Base-by-base conservation (phyloP, 2,888 invertebrate genomes). In the Nudaria mundana region DNA sequence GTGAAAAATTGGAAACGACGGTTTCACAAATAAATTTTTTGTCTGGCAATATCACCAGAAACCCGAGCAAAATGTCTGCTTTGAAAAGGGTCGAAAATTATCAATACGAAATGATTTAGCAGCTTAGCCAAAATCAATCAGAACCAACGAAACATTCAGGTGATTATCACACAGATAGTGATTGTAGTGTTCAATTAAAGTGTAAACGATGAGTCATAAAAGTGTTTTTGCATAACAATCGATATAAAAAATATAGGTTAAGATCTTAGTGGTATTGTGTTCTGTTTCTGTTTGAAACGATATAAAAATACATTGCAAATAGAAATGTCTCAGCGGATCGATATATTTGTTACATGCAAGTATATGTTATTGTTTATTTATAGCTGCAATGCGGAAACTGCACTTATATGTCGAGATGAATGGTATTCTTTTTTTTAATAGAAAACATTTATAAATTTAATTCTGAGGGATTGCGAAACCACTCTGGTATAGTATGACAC, bases 171-270 rank as follows among this genome's bases (percentile, higher is more conserved):
- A 50, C 42, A 57, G 39, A 48, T 48, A 59, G n/a, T 50, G 49
- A 34, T 61, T 20, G 40, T 66, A 58, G 51, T 66, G 67, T 72
- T 56, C 51, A 56, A 55, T 52, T 50, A 54, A 64, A 71, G 71
- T 75, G 67, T 57, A 44, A 56, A 69, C 48, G 58, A 73, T 81
- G 78, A 81, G 66, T 80, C 78, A 81, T 75, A 40, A 53, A 55
- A 69, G 80, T 86, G 84, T 85, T 86, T 86, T 86, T 82, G 86
- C 85, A 83, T 84, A 86, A 86, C 83, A 88, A 88, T 88, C 85
- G 83, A 88, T 88, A 78, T 76, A 79, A 78, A 75, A 79, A 79
- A 87, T 86, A 83, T 85, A 87, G 88, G 87, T 88, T 87, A 87
- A 85, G 76, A 85, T 81, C 76, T 81, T 63, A 68, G 73, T 74